phyloP scores from a whole-genome alignment of 2,888 invertebrate species.

The Elmis aenea region DNA sequence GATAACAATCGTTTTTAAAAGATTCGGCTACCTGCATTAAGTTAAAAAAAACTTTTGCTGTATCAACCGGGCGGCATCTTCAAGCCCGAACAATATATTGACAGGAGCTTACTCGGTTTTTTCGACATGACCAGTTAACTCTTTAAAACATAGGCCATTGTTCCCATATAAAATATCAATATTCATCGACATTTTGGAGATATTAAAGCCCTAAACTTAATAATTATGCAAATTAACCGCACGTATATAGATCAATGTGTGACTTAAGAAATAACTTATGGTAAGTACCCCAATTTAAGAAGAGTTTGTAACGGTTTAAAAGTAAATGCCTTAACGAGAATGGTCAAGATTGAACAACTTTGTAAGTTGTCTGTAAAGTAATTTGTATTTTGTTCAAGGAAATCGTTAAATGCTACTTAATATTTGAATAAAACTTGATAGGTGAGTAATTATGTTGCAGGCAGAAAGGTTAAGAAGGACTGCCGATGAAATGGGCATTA shows the following conservation, averaged over 20 bases:
- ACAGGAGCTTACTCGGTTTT: conserved; percentile 13
- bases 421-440: no score
- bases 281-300: no score
- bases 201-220: background rate
- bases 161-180: background rate
- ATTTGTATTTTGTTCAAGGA: no score
- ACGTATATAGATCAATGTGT: background rate
- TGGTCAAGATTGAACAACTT: no score
- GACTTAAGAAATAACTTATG: background rate
- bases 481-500: no score
- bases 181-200: background rate
- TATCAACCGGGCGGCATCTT: conserved; percentile 22
- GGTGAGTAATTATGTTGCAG: no score
- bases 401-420: no score
- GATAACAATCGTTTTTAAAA: conserved; percentile 19
- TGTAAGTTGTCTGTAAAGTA: no score
- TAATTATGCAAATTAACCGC: background rate
- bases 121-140: conserved; percentile 2
- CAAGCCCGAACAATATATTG: conserved; percentile 17
- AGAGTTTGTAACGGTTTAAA: no score
- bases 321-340: no score
- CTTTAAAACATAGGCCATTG: background rate
- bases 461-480: no score
- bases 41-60: conserved; percentile 15
- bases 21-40: conserved; percentile 16